These are phyloP conservation scores for Thermophis baileyi DNA, from an alignment of 2,113 vertebrate species.

Conservation along the genomic window DNA sequence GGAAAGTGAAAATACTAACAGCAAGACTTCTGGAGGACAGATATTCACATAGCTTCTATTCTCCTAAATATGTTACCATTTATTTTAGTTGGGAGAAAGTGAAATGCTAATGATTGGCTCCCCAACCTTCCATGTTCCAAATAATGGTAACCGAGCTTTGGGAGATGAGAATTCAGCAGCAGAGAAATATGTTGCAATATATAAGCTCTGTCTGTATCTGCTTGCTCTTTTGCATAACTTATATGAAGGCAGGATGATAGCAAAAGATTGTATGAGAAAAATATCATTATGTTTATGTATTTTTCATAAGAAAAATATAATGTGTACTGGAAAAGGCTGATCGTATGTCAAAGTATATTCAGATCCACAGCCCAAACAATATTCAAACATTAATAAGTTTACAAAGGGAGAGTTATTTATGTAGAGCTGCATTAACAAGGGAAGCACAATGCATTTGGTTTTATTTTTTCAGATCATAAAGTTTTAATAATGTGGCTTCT, in stretches of 20 bases:
- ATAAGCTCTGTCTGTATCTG: not conserved
- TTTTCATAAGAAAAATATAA: not conserved
- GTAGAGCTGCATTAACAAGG: not conserved
- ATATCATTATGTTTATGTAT: not conserved
- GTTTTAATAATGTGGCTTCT: constrained; percentile 13
- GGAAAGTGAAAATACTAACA: not conserved
- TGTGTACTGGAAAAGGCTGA: not conserved
- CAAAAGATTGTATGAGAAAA: not conserved
- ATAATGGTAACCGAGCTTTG: not conserved
- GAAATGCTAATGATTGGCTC: not conserved
- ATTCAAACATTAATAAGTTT: not conserved
- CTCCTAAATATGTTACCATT: not conserved
- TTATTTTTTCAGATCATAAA: not conserved
- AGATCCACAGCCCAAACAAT: not conserved
- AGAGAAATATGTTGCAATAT: not conserved
- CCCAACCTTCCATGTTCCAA: not conserved
- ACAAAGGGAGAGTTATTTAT: not conserved
- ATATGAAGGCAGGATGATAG: not conserved
- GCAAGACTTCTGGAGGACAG: not conserved
- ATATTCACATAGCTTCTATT: not conserved
- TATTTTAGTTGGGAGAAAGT: not conserved
- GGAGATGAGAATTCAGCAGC: not conserved
- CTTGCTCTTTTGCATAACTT: not conserved
- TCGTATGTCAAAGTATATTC: not conserved
- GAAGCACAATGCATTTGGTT: not conserved